A percentile compares a stretch with the other conserved stretches of the same genome.
phyloP scores from a whole-genome alignment of 2,888 invertebrate species.

The Bombylius major region DNA sequence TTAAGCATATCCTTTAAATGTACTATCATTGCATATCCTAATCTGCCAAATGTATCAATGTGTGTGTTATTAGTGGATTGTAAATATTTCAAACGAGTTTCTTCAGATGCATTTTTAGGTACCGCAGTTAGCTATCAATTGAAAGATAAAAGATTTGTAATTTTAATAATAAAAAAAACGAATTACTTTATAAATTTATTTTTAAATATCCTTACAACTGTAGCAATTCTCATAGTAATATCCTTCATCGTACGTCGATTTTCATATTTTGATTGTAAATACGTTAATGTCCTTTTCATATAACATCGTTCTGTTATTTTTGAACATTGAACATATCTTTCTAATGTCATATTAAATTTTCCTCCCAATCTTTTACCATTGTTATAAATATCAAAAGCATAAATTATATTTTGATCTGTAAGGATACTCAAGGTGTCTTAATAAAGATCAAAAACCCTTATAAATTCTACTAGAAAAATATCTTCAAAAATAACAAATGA shows the following conservation, averaged over 20 bases:
- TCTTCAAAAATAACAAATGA: no score
- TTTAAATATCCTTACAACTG: no score
- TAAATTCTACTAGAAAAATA: no score
- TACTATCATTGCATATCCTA: slow-evolving; percentile 20
- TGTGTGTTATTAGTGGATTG: slow-evolving; percentile 17
- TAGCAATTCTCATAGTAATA: slow-evolving; percentile 23
- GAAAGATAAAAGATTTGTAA: neutral
- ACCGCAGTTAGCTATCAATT: slow-evolving; percentile 10
- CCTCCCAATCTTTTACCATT: slow-evolving; percentile 30
- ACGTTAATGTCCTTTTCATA: slow-evolving; percentile 18
- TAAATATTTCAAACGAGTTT: slow-evolving; percentile 18
- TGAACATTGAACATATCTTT: slow-evolving; percentile 18
- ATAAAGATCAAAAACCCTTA: no score
- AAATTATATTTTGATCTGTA: neutral
- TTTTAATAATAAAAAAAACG: no score
- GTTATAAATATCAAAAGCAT: slow-evolving; percentile 30
- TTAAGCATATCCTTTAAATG: slow-evolving; percentile 22
- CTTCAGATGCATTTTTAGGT: slow-evolving; percentile 18
- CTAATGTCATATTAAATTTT: slow-evolving; percentile 26
- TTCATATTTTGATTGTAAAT: slow-evolving; percentile 21
- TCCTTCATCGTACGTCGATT: slow-evolving; percentile 25
- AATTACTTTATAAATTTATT: no score
- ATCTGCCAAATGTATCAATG: slow-evolving; percentile 22
- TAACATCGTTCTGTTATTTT: neutral
- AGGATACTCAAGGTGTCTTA: no score